Conservation (phyloP, 1,140 invertebrate species). For the Drosophila equinoxialis region DNA sequence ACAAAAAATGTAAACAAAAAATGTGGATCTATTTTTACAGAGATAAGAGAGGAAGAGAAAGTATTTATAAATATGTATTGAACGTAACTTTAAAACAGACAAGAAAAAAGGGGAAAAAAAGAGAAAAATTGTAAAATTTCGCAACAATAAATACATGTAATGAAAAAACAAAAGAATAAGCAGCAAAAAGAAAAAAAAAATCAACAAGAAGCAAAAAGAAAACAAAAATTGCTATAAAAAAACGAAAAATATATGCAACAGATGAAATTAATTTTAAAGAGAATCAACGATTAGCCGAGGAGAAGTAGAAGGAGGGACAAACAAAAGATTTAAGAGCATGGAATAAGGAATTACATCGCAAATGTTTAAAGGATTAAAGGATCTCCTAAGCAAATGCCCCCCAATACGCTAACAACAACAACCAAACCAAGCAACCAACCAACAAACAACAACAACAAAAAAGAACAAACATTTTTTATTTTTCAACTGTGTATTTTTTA, state of each 20-base stretch:
- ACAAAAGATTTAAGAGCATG: conserved; percentile 34
- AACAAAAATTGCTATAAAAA: neutral
- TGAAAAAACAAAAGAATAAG: conserved; percentile 48
- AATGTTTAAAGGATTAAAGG: conserved; percentile 70
- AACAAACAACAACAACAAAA: conserved; percentile 41
- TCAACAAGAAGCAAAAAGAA: neutral
- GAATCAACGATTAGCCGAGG: conserved; percentile 22
- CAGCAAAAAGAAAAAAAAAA: conserved; percentile 51
- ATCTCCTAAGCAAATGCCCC: conserved; percentile 31
- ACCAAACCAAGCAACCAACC: conserved; percentile 24
- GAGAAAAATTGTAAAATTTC: conserved; percentile 70
- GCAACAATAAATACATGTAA: conserved; percentile 63
- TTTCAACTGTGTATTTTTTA: conserved; percentile 79
- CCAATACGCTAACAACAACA: conserved; percentile 41
- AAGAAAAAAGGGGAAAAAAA: conserved; percentile 55
- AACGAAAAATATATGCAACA: conserved; percentile 38
- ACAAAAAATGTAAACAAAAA: conserved; percentile 38
- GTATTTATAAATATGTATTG: conserved; percentile 75
- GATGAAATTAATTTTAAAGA: conserved; percentile 41
- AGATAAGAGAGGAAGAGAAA: conserved; percentile 64
- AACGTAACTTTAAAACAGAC: conserved; percentile 29
- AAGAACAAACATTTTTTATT: conserved; percentile 63
- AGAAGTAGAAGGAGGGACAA: conserved; percentile 23
- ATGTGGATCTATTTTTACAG: conserved; percentile 75
- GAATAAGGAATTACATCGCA: conserved; percentile 69